These are phyloP conservation scores for Habroteleia sp. DNA, from an alignment of 2,888 invertebrate species.

Conservation along the genomic window DNA sequence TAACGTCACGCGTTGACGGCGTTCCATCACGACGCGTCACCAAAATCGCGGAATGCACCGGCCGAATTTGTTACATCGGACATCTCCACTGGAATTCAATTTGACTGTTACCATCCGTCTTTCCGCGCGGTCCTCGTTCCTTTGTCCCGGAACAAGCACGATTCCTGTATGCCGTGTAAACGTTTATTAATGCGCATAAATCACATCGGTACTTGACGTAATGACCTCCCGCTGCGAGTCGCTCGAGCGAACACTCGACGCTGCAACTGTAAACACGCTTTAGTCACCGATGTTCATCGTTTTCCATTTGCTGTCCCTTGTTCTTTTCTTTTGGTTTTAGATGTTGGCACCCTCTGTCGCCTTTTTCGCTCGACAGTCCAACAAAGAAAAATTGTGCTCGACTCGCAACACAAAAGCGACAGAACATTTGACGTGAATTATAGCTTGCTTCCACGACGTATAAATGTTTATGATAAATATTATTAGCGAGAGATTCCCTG, in stretches of 20 bases:
- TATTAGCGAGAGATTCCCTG: constrained; percentile 43
- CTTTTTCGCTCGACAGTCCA: constrained; percentile 14
- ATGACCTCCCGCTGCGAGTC: constrained; percentile 64
- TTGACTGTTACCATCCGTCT: constrained; percentile 72
- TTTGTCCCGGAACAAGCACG: constrained; percentile 62
- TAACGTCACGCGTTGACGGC: constrained; percentile 34
- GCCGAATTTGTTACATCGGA: constrained; percentile 62
- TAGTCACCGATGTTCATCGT: constrained; percentile 58
- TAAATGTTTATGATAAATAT: constrained; percentile 59
- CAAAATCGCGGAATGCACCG: constrained; percentile 66
- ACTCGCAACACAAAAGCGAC: constrained; percentile 31
- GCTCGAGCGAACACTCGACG: constrained; percentile 54
- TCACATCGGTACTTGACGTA: constrained; percentile 70
- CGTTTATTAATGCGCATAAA: constrained; percentile 76
- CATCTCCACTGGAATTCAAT: constrained; percentile 75
- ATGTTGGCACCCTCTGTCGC: constrained; percentile 21
- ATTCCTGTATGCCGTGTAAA: constrained; percentile 66
- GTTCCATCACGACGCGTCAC: constrained; percentile 55
- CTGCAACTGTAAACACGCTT: constrained; percentile 64
- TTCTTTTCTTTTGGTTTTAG: constrained; percentile 7
- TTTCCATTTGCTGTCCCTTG: constrained; percentile 53
- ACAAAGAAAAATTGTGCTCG: constrained; percentile 52
- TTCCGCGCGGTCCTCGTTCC: constrained; percentile 51
- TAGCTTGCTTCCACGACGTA: constrained; percentile 20
- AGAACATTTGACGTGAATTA: constrained; percentile 50